Evolutionary conservation across 2,888 invertebrate species (phyloP).

Genomic region (Platerodrilus igneus): DNA sequence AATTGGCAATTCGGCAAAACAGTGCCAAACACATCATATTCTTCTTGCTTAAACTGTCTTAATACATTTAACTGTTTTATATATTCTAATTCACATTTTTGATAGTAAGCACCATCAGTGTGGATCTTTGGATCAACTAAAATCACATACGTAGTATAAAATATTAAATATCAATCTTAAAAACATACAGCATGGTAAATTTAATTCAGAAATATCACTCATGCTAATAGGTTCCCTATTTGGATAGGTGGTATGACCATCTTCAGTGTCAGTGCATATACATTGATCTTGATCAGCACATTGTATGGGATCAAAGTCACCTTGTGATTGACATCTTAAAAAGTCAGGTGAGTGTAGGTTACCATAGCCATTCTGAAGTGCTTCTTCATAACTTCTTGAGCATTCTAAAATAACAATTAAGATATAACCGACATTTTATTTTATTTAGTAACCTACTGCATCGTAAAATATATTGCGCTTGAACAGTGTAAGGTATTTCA

Average conservation of each 20-base stretch:
- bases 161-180: background rate
- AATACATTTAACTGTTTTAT: constrained; percentile 37
- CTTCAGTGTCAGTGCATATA: constrained; percentile 56
- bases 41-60: constrained; percentile 35
- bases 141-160: constrained; percentile 15
- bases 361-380: constrained; percentile 45
- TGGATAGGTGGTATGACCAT: constrained; percentile 49
- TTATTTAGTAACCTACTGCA: constrained; percentile 51
- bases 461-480: constrained; percentile 49
- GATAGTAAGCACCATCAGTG: constrained; percentile 41
- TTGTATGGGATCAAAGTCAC: constrained; percentile 64
- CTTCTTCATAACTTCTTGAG: constrained; percentile 53
- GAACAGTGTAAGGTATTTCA: constrained; percentile 52
- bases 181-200: constrained; percentile 46
- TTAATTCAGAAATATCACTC: constrained; percentile 35
- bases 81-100: constrained; percentile 46
- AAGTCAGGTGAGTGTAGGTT: constrained; percentile 41
- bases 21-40: constrained; percentile 39
- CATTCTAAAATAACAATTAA: constrained; percentile 48
- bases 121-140: constrained; percentile 45
- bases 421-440: background rate
- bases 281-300: constrained; percentile 56
- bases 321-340: constrained; percentile 61
- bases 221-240: constrained; percentile 36
- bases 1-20: constrained; percentile 49